These are phyloP conservation scores for Pipa parva DNA, from an alignment of 2,113 vertebrate genomes.

Conservation along the genomic window DNA sequence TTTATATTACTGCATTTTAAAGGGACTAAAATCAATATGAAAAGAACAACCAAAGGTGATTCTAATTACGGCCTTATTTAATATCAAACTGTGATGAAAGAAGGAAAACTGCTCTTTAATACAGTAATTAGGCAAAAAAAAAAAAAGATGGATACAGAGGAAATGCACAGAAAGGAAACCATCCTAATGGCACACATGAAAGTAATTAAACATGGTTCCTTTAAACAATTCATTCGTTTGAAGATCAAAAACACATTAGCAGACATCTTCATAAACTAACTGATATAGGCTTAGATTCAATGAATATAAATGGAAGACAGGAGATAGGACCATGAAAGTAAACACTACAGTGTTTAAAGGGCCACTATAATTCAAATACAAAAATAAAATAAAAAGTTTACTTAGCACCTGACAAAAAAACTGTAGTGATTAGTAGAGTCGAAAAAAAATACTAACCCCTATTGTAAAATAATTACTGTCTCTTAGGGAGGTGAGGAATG, in stretches of 20 bases:
- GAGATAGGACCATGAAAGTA: slow-evolving; percentile 6
- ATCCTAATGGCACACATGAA: slow-evolving; percentile 20
- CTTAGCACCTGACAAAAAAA: too few relatives aligned
- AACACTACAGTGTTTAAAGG: not conserved
- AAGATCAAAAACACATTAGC: slow-evolving; percentile 23
- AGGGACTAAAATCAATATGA: not conserved
- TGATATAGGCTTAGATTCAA: not conserved
- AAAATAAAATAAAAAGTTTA: too few relatives aligned
- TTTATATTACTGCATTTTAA: slow-evolving; percentile 1
- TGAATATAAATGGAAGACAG: slow-evolving; percentile 14
- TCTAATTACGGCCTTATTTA: not conserved
- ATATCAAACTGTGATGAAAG: not conserved
- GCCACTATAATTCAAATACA: too few relatives aligned
- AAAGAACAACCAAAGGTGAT: slow-evolving; percentile 2
- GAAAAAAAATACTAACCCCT: too few relatives aligned
- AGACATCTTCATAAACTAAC: not conserved
- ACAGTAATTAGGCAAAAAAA: not conserved
- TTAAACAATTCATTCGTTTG: slow-evolving; percentile 20
- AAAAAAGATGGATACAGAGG: not conserved
- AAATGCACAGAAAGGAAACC: not conserved
- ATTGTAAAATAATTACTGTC: too few relatives aligned
- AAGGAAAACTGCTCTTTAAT: not conserved
- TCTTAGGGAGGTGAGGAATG: too few relatives aligned
- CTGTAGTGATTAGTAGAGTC: too few relatives aligned
- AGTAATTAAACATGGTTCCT: slow-evolving; percentile 16